Evolutionary conservation across 30 jellyfish, hydroid and myxozoan species (phyloP).

Genomic region (Hydra vulgaris): DNA sequence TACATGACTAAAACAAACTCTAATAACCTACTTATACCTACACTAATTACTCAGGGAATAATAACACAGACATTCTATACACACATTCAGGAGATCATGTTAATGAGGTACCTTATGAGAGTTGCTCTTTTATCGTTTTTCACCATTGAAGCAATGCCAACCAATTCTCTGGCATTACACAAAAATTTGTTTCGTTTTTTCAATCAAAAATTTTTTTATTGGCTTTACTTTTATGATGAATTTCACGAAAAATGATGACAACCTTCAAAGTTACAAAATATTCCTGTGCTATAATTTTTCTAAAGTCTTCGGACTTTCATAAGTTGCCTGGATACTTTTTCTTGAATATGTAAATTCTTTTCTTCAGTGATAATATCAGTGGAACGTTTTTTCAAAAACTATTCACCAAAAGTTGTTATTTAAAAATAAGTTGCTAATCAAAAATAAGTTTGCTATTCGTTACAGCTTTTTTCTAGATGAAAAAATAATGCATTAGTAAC

Average conservation of each 20-base stretch:
- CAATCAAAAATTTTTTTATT: neutral
- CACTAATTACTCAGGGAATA: neutral
- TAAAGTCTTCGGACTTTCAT: neutral
- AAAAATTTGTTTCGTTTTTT: neutral
- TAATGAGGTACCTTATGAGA: neutral
- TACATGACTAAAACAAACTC: neutral
- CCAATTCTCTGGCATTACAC: neutral
- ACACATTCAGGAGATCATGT: neutral
- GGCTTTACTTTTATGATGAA: neutral
- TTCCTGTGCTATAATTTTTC: neutral
- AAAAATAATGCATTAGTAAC: neutral
- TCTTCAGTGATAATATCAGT: neutral
- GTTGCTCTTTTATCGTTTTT: neutral
- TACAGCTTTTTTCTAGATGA: neutral
- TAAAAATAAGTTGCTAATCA: neutral
- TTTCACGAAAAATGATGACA: neutral
- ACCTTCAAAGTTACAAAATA: neutral
- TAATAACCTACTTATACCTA: neutral
- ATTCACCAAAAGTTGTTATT: neutral
- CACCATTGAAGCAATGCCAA: neutral
- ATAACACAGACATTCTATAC: neutral
- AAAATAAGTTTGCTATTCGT: neutral
- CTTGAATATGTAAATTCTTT: neutral
- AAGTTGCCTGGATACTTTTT: neutral
- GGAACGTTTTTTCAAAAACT: neutral